Conservation (phyloP, 2,113 vertebrate genomes). For the Sarotherodon lohbergeri region DNA sequence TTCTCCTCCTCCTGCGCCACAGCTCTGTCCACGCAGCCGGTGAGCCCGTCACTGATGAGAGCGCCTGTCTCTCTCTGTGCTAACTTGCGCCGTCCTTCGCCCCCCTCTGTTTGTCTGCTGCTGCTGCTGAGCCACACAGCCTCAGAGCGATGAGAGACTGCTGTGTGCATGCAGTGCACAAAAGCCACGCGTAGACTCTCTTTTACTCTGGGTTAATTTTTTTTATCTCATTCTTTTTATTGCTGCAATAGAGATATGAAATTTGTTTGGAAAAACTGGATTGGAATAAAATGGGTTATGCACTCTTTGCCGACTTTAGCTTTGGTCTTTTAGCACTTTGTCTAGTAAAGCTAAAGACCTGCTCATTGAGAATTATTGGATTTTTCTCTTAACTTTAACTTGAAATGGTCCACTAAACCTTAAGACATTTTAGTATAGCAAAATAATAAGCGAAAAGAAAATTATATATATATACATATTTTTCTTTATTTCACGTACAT, state of each 20-base stretch:
- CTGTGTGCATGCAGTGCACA: neutral
- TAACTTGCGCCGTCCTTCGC: slow-evolving; percentile 39
- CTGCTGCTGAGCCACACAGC: slow-evolving; percentile 25
- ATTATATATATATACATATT: neutral
- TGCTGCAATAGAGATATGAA: neutral
- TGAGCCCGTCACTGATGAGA: slow-evolving; percentile 56
- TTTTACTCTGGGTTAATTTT: neutral
- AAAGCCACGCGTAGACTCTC: neutral
- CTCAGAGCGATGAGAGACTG: neutral
- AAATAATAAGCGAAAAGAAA: fast-evolving
- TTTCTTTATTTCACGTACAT: neutral
- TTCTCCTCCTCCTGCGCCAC: slow-evolving; percentile 51
- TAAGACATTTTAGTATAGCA: neutral
- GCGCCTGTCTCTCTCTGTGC: slow-evolving; percentile 41
- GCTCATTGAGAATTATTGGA: neutral
- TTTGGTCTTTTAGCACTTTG: neutral
- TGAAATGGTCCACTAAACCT: fast-evolving
- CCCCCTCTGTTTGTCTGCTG: slow-evolving; percentile 40
- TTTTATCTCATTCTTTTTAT: neutral
- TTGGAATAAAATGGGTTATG: neutral
- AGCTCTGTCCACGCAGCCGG: slow-evolving; percentile 53
- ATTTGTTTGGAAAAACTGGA: neutral
- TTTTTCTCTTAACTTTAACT: fast-evolving
- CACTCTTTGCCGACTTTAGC: neutral
- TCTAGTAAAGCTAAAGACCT: neutral